Base-by-base conservation (phyloP, 2,113 vertebrate genomes). In the Sardina pilchardus region DNA sequence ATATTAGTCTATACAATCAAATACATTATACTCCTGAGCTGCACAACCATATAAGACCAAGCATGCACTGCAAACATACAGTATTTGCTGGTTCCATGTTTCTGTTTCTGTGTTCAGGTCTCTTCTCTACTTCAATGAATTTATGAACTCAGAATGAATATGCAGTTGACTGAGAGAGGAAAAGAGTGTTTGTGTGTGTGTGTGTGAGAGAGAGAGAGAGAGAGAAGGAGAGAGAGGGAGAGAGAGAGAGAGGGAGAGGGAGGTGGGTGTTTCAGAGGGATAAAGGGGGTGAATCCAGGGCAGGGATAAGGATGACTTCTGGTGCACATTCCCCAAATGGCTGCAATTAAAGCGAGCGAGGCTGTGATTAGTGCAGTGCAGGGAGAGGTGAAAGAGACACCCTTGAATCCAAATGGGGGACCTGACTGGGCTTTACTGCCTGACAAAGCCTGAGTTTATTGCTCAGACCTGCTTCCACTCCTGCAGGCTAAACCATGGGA, bases 281-380 rank as follows among this genome's bases (percentile, higher is more conserved):
- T 91, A 91, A 89, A 94, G 84, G 90, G 92, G 92, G 92, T 96
- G 96, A 96, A 92, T 0, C 8, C 8, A 30, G 63, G 63, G 63
- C 63, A 96, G 96, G 96, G 95, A 96, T 95, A 95, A 96, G 96
- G 97, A 97, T 98, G 97, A 99, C 98, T 99, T 99, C 96, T 98
- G 97, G 97, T 98, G 97, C 97, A 97, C 97, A 97, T 97, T 98
- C 95, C 98, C 96, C 96, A 96, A 97, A 95, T 98, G 97, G 96
- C 96, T 95, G 97, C 97, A 99, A 99, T 99, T 99, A 99, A 98
- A 99, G 97, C 98, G 98, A 99, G 97, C 98, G 96, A 96, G 96
- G 95, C 97, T 97, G 97, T 98, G 98, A 99, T 99, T 99, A 99
- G 97, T 97, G 97, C 98, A 97, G 97, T 94, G 91, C 96, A 95